Percentiles rank a stretch among this genome's conserved stretches.
phyloP scores from a whole-genome alignment of 2,797 vertebrate genomes.

The Sebastes flavidus region DNA sequence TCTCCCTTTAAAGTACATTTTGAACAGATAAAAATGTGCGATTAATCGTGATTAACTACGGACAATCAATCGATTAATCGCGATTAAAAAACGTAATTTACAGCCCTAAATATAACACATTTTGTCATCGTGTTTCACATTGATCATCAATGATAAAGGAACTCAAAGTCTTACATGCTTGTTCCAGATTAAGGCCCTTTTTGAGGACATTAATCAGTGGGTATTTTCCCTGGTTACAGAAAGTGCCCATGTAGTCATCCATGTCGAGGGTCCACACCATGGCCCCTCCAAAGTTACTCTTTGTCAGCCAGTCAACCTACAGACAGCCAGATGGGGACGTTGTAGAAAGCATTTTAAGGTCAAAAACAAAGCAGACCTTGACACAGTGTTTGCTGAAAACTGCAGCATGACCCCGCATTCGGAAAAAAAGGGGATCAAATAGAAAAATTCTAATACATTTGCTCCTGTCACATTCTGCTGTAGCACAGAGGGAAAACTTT shows the following conservation, averaged over 20 bases:
- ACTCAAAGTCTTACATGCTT: constrained; percentile 41
- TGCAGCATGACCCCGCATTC: background rate
- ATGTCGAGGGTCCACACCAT: constrained; percentile 82
- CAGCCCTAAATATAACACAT: background rate
- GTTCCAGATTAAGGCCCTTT: constrained; percentile 66
- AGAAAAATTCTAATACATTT: background rate
- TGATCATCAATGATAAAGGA: background rate
- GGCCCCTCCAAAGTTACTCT: constrained; percentile 77
- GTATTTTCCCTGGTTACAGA: constrained; percentile 81
- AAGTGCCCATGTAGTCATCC: constrained; percentile 80
- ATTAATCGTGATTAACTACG: too few species aligned
- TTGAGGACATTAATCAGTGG: constrained; percentile 72
- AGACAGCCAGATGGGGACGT: constrained; percentile 11
- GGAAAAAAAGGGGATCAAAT: background rate
- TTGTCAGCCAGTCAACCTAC: constrained; percentile 76
- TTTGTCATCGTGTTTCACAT: background rate
- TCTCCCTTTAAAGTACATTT: too few species aligned
- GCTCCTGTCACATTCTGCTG: background rate
- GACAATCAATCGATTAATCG: too few species aligned
- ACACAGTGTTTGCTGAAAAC: background rate
- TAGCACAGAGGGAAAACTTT: background rate
- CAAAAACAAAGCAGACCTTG: background rate
- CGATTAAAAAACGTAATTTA: too few species aligned
- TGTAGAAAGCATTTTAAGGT: background rate
- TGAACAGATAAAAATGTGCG: too few species aligned